Conservation (phyloP, 2,888 invertebrate genomes). For the Vesta saturnalis region DNA sequence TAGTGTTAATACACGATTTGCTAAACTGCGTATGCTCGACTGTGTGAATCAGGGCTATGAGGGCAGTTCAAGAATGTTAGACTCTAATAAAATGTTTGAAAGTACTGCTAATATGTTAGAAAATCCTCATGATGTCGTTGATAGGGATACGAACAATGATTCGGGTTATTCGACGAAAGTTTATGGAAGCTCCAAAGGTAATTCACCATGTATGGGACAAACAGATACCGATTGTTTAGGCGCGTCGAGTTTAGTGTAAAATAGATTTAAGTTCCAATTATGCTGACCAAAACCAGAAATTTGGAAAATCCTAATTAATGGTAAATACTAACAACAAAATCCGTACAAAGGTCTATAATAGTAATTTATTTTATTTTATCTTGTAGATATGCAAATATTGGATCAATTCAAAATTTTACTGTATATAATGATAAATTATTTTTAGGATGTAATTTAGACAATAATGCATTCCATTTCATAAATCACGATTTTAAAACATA, state of each 20-base stretch:
- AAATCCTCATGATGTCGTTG: conserved; percentile 59
- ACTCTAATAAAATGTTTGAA: conserved; percentile 55
- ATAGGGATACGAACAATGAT: conserved; percentile 80
- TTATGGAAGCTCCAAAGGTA: conserved; percentile 80
- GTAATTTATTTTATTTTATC: too few species aligned
- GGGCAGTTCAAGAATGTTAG: conserved; percentile 51
- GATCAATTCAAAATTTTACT: not conserved
- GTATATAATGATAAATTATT: not conserved
- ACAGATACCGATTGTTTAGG: conserved; percentile 62
- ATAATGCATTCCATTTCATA: conserved; percentile 8
- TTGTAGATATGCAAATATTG: too few species aligned
- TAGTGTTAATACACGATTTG: conserved; percentile 53
- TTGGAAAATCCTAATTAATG: too few species aligned
- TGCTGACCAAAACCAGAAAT: too few species aligned
- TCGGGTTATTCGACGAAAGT: conserved; percentile 88
- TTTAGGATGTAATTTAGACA: not conserved
- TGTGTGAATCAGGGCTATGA: conserved; percentile 47
- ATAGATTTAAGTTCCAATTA: not conserved
- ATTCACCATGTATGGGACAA: conserved; percentile 76
- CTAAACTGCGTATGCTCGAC: conserved; percentile 57
- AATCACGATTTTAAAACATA: too few species aligned
- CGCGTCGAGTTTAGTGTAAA: conserved; percentile 73
- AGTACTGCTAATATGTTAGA: conserved; percentile 54
- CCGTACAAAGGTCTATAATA: too few species aligned
- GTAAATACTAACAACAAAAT: too few species aligned